These are phyloP conservation scores for Fistularia tabacaria DNA, from an alignment of 2,797 vertebrate genomes.

Conservation along the genomic window DNA sequence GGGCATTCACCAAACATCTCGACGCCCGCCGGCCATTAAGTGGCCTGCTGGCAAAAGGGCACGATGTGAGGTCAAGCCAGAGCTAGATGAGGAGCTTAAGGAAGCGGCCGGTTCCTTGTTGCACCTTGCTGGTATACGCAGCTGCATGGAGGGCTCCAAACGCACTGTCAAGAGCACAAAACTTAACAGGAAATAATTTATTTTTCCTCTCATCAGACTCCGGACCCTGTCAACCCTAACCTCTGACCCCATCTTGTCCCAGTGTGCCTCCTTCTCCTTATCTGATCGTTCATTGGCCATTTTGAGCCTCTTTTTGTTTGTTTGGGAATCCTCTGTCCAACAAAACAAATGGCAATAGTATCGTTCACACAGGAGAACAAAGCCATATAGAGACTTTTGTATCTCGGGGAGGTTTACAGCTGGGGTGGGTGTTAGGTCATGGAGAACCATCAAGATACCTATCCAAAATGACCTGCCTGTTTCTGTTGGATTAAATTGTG, in stretches of 20 bases:
- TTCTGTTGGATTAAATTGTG: constrained; percentile 64
- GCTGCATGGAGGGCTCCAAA: constrained; percentile 86
- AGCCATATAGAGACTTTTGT: constrained; percentile 95
- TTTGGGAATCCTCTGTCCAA: constrained; percentile 65
- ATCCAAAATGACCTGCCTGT: constrained; percentile 69
- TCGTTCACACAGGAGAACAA: constrained; percentile 94
- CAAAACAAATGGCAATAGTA: constrained; percentile 82
- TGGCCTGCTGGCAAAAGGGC: constrained; percentile 77
- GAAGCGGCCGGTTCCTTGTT: constrained; percentile 96
- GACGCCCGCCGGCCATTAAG: constrained; percentile 61
- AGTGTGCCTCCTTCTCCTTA: constrained; percentile 75
- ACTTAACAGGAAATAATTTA: constrained; percentile 85
- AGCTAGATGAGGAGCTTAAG: constrained; percentile 96
- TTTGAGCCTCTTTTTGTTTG: constrained; percentile 67
- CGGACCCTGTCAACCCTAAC: constrained; percentile 67
- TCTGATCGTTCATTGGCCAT: constrained; percentile 77
- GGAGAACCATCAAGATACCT: constrained; percentile 60
- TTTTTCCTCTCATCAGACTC: constrained; percentile 45
- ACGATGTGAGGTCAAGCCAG: constrained; percentile 80
- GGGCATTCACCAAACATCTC: constrained; percentile 57
- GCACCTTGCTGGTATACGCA: constrained; percentile 94
- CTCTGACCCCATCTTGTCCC: constrained; percentile 65
- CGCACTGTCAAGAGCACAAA: constrained; percentile 94
- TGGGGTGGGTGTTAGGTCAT: constrained; percentile 48
- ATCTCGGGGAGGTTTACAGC: constrained; percentile 52